Percentiles rank a stretch among this genome's conserved stretches.
These are phyloP conservation scores for Sander vitreus DNA, from an alignment of 2,113 vertebrate species.

Conservation along the genomic window DNA sequence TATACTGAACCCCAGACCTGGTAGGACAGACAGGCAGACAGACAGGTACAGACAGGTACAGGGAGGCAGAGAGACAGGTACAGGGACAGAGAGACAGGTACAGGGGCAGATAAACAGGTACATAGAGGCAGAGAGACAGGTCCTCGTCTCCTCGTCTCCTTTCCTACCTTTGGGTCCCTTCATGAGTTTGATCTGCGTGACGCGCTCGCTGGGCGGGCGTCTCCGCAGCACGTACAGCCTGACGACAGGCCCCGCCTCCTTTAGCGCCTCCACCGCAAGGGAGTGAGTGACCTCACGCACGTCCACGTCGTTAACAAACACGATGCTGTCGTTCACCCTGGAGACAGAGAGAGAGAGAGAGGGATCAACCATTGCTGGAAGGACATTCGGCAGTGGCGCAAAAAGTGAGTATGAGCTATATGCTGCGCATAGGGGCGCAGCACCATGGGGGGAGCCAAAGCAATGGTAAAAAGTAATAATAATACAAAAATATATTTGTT, in stretches of 20 bases:
- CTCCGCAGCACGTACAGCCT: constrained; percentile 90
- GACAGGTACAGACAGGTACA: not conserved
- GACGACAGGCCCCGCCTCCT: constrained; percentile 93
- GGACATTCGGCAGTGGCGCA: no score
- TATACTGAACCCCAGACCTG: constrained; percentile 92
- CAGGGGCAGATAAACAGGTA: not conserved
- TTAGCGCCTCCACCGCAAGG: constrained; percentile 90
- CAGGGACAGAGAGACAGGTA: not conserved
- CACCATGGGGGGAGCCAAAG: no score
- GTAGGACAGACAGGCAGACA: not conserved
- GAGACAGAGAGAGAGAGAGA: not conserved
- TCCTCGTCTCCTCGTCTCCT: not conserved
- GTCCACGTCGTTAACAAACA: constrained; percentile 92
- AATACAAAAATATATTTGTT: no score
- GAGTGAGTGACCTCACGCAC: constrained; percentile 93
- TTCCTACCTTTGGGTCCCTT: constrained; percentile 91
- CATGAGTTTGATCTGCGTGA: constrained; percentile 91
- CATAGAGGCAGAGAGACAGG: no score
- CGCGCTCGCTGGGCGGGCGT: constrained; percentile 84
- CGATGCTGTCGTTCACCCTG: constrained; percentile 92
- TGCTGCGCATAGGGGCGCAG: no score
- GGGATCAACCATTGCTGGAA: not conserved
- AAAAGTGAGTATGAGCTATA: no score
- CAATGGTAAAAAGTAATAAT: no score
- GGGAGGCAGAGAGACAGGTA: no score